A percentile compares a stretch with the other conserved stretches of the same genome.
These are phyloP conservation scores for Agrypnia vestita DNA, from an alignment of 1,140 invertebrate species.

Conservation along the genomic window DNA sequence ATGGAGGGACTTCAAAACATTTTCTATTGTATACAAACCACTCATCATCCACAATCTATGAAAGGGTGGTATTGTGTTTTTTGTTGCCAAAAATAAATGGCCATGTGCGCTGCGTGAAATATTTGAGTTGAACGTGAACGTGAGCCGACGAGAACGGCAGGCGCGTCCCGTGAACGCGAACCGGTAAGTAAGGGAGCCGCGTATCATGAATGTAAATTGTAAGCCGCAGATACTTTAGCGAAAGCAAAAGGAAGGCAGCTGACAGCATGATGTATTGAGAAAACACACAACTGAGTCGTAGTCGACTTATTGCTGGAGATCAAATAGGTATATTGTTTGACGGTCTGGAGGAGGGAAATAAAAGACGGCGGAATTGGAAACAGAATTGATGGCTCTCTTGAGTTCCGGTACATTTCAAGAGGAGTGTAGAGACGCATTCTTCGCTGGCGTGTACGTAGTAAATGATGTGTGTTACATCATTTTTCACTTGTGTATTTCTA, in stretches of 20 bases:
- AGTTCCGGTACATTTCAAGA: too few species aligned
- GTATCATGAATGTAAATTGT: constrained; percentile 56
- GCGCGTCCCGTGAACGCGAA: neutral
- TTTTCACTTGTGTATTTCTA: too few species aligned
- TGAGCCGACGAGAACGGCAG: neutral
- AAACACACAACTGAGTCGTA: constrained; percentile 34
- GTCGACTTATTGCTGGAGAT: constrained; percentile 32
- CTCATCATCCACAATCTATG: constrained; percentile 43
- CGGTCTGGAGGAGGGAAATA: neutral
- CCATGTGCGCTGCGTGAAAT: constrained; percentile 34
- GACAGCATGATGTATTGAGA: constrained; percentile 56
- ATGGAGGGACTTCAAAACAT: constrained; percentile 17
- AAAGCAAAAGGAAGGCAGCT: constrained; percentile 43
- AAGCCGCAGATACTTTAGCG: constrained; percentile 45
- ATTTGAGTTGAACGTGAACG: constrained; percentile 10
- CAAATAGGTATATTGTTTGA: constrained; percentile 29
- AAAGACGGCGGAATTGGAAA: neutral
- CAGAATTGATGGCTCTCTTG: constrained; percentile 21
- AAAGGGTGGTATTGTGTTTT: constrained; percentile 21
- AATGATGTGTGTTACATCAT: too few species aligned
- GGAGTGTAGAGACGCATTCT: too few species aligned
- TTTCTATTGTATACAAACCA: constrained; percentile 38
- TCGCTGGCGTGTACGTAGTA: too few species aligned
- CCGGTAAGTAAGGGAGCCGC: neutral
- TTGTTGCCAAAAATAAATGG: constrained; percentile 28